Base-by-base conservation (phyloP, 2,888 invertebrate genomes). In the Lithodes maja region DNA sequence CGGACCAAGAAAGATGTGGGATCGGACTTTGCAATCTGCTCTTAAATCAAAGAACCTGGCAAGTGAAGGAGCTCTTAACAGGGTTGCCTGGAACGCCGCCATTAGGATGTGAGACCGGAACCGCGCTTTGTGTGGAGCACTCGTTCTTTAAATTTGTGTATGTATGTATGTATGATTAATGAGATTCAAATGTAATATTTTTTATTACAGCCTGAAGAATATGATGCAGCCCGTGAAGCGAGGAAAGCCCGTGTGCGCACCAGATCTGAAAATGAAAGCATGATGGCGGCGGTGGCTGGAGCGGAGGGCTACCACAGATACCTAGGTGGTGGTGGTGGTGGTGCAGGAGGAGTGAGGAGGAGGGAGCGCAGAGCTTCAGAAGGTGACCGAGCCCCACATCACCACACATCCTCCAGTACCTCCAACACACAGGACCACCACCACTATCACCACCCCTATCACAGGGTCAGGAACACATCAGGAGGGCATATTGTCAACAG, bases 361-460 rank as follows among this genome's bases (percentile, higher is more conserved):
- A 83, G 91, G 0, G 85, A 87, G 71, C 79, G 91, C 15, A 77
- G 91, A 12, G 90, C 89, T 15, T 91, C 91, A 2, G 91, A 91
- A 77, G 91, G 91, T 7, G 91, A 91, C 81, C 79, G 85, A 2
- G 74, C 61, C n/a, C 89, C 89, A 49, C 50, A n/a, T 3, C 33
- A 61, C 17, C 71, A 61, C 12, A 53, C 49, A n/a, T 33, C 33
- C 33, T 33, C 33, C 33, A 33, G 33, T 33, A 33, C 33, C 33
- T 33, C 33, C 33, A 33, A 33, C 33, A 33, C 33, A 33, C 49
- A 33, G 7, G 74, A 86, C 50, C 69, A 81, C 5, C 77, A 82
- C 15, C 69, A 81, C 5, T 68, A 82, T 33, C 75, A 50, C 9
- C 75, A 89, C 33, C 69, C 71, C 17, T 77, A 84, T 68, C 55